Base-by-base conservation (phyloP, 2,113 vertebrate genomes). In the Argyrosomus japonicus region DNA sequence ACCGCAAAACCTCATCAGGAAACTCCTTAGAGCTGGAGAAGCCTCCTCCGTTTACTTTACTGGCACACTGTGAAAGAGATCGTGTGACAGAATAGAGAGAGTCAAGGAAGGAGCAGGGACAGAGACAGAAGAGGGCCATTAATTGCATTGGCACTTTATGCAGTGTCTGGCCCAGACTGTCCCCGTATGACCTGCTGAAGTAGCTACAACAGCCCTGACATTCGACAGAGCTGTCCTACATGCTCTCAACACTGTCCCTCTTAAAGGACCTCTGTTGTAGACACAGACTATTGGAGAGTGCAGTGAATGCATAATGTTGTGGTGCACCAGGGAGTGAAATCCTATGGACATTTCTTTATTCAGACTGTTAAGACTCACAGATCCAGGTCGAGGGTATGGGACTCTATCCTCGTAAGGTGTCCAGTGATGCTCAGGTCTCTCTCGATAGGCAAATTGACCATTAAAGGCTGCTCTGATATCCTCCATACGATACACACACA, bases 401-500 rank as follows among this genome's bases (percentile, higher is more conserved):
- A 99, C 96, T 93, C 93, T 97, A 62, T 97, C 97, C 91, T 99
- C 97, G 3, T 98, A 98, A 4, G 97, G 89, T 73, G 95, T 96
- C 98, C 98, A 99, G 81, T 98, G 97, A 84, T 99, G 98, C 78
- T 98, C 97, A 13, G 96, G 96, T 76, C 95, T 96, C 91, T 99
- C 97, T 53, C 97, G 95, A 87, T 97, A 96, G 18, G 98, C 98
- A 48, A 97, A 99, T 0, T 97, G 97, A 75, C 98, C 98, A 19
- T 99, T 99, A 85, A 99, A 99, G 40, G 97, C 97, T 21, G 96
- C 97, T 82, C 98, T 95, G 70, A 99, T 95, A 53, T 97, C 97
- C 4, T 97, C 96, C 97, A 99, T 99, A 68, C 96, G 96, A 84
- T 99, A 99, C 79, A 98, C 96, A 89, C 98, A 99, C 75, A 99